A percentile compares a stretch with the other conserved stretches of the same genome.
Evolutionary conservation across 2,113 vertebrate species (phyloP).

Genomic region (Ia io): DNA sequence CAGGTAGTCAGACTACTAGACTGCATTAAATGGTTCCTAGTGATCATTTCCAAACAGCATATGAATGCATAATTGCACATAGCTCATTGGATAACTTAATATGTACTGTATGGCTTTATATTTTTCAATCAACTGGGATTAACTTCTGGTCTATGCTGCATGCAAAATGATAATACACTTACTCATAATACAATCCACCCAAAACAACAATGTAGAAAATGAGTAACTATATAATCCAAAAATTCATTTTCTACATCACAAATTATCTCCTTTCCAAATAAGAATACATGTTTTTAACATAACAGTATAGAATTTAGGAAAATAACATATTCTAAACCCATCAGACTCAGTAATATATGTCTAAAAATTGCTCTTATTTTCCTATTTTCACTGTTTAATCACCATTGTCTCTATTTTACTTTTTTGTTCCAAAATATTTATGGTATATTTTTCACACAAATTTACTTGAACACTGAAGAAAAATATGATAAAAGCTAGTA

Average conservation of each 20-base stretch:
- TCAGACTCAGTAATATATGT: not conserved
- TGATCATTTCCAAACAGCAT: not conserved
- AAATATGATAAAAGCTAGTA: not conserved
- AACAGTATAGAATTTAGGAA: not conserved
- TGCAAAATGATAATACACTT: not conserved
- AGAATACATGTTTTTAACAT: not conserved
- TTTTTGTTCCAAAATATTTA: not conserved
- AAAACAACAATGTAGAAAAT: not conserved
- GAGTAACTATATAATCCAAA: not conserved
- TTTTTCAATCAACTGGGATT: slow-evolving; percentile 28
- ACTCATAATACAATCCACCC: not conserved
- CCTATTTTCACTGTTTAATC: not conserved
- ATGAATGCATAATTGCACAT: not conserved
- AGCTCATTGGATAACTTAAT: not conserved
- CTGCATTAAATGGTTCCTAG: not conserved
- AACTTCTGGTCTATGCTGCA: not conserved
- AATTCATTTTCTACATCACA: not conserved
- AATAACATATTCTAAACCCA: not conserved
- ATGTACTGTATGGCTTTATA: not conserved
- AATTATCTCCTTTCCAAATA: not conserved
- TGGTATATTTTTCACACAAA: not conserved
- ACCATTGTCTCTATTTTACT: not conserved
- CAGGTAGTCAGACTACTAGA: not conserved
- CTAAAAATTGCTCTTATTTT: not conserved
- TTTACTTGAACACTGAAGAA: not conserved